Evolutionary conservation across 2,888 invertebrate genomes (phyloP), one percentile per base, ranked within the genome.

Genomic region (Megaustenia siamemsis): DNA sequence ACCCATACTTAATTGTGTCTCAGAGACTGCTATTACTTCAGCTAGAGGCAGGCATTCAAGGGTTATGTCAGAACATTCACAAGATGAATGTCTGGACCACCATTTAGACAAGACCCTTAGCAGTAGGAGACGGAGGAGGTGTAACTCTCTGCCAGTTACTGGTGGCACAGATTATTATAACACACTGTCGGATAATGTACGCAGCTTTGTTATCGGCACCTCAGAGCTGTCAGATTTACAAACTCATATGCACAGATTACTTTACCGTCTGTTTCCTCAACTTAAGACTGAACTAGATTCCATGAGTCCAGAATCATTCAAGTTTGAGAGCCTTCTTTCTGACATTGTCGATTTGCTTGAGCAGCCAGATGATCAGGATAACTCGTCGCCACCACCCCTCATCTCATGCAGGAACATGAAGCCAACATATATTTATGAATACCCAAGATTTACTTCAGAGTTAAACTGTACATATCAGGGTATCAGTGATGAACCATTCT

Each of bases 221-320:
- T 43, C 56, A 28, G 3, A 66, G 32, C 60, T 82, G 28, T 82
- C 82, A 18, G 18, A 45, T 24, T 43, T 82, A 12, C 82, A 82
- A 63, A n/a, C 76, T 24, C 75, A 76, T 21, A 76, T 82, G 82
- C 82, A 82, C 49, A 49, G 49, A 15, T 53, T 82, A 32, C 49
- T 82, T 8, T 66, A 32, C 28, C 43, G 66, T 28, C 38, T 82
- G 32, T 82, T 75, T 60, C 82, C 82, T 60, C 63, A 66, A 24
- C 60, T 82, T 4, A 60, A 45, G 66, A 40, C 45, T 12, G 76
- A 82, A 15, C 56, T 81, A 38, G 71, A 71, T 18, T 0, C 35
- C 8, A 82, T 82, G 66, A 63, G 45, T n/a, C 82, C 82, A 21
- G 82, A 82, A n/a, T 82, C 82, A 12, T 38, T 38, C 8, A 12